Base-by-base conservation (phyloP, 1,140 invertebrate species). In the Brachionus calyciflorus region DNA sequence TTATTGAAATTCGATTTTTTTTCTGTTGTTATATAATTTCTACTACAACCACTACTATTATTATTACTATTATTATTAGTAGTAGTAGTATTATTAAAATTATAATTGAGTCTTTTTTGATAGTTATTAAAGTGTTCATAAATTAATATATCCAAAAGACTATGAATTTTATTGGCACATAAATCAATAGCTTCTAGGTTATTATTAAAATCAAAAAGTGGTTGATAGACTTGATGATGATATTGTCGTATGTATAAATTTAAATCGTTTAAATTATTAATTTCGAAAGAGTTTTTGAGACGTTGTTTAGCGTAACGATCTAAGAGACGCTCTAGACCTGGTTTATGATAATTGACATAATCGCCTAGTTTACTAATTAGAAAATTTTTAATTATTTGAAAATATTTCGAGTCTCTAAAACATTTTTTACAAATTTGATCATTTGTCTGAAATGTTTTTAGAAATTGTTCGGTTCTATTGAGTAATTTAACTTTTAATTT, bases 261-360 rank as follows among this genome's bases (percentile, higher is more conserved):
- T 14, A 65, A 26, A 44, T 65, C 60, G 24, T 46, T 65, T 9
- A 65, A 9, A 24, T 37, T 65, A 37, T 65, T 65, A 1, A 65
- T 65, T 12, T 65, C 60, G 44, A 65, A 65, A 9, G 60, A 65
- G 26, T 65, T 65, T 65, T 65, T 65, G 10, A 65, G 60, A 30
- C 60, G 10, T 10, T 65, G 60, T 24, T 24, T 14, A 24, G 60
- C 60, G 24, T 44, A 65, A 17, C 60, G 19, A 12, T 65, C 60
- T 14, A 24, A 65, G 10, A 26, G 10, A 10, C 37, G 60, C 5
- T 65, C 60, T 10, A 65, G 12, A 65, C 6, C n/a, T 19, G 33
- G 19, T 44, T 24, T 37, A 37, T 44, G 44, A 24, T 41, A 24
- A 14, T 21, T 10, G 5, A n/a, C 37, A 44, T 65, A 65, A 5